Conservation (phyloP, 2,888 invertebrate species). For the Saturnia pavonia region DNA sequence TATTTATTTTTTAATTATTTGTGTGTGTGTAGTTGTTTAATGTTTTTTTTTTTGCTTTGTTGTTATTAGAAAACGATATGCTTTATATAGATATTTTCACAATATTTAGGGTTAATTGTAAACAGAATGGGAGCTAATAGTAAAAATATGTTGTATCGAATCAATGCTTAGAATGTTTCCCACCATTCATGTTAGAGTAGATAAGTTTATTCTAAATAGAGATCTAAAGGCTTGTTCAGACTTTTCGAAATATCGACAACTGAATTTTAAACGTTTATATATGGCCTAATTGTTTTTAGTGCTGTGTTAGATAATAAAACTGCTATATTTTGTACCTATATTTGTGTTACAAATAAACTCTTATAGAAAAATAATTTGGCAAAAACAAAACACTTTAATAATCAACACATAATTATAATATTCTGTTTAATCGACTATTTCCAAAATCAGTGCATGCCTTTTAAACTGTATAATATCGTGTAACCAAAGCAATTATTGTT, state of each 20-base stretch:
- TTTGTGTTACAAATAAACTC: not conserved
- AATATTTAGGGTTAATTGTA: conserved; percentile 10
- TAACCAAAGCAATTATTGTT: conserved; percentile 66
- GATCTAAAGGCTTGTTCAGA: conserved; percentile 12
- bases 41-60: not conserved
- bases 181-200: conserved; percentile 35
- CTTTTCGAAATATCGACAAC: conserved; percentile 24
- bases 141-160: conserved; percentile 12
- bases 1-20: conserved; percentile 10
- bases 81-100: not conserved
- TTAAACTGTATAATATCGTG: conserved; percentile 29
- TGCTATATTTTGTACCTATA: not conserved
- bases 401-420: not conserved
- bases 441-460: conserved; percentile 26
- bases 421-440: conserved; percentile 11
- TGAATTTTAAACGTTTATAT: not conserved
- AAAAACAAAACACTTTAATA: not conserved
- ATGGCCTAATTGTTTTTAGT: not conserved
- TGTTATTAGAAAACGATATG: conserved; percentile 10
- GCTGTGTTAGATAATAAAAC: not conserved
- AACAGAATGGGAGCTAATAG: conserved; percentile 9
- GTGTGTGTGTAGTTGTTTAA: conserved; percentile 27
- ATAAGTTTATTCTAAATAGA: conserved; percentile 29
- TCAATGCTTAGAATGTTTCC: conserved; percentile 29
- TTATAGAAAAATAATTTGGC: not conserved